These are phyloP conservation scores for Pseudomyrmex dendroicus DNA, from an alignment of 1,140 invertebrate genomes.

Conservation along the genomic window DNA sequence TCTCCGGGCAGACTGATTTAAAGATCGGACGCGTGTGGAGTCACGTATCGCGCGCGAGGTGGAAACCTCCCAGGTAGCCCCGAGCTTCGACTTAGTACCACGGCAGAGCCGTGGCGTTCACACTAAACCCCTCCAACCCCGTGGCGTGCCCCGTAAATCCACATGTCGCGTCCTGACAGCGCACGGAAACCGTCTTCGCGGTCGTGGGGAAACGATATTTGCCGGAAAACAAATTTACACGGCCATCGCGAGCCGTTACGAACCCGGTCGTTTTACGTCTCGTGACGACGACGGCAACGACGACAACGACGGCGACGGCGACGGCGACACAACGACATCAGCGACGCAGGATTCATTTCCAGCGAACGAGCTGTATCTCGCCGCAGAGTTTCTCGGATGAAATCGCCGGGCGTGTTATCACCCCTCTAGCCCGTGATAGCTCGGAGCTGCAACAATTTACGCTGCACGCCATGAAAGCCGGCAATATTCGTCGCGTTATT, in stretches of 20 bases:
- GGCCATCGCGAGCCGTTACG: slow-evolving; percentile 40
- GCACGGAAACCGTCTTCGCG: slow-evolving; percentile 12
- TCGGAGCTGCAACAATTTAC: slow-evolving; percentile 20
- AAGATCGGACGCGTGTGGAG: slow-evolving; percentile 33
- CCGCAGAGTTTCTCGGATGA: background rate
- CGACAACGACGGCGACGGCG: background rate
- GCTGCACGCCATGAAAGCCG: background rate
- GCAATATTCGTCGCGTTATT: slow-evolving; percentile 14
- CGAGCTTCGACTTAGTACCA: slow-evolving; percentile 34
- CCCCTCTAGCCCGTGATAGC: background rate
- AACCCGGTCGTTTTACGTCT: slow-evolving; percentile 19
- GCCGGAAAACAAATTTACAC: slow-evolving; percentile 47
- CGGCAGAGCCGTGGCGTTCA: slow-evolving; percentile 17
- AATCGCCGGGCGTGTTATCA: slow-evolving; percentile 26
- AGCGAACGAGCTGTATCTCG: slow-evolving; percentile 61
- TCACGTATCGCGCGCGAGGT: slow-evolving; percentile 35
- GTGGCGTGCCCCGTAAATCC: slow-evolving; percentile 26
- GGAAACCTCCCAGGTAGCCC: slow-evolving; percentile 23
- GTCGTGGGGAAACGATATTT: slow-evolving; percentile 26
- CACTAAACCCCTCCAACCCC: slow-evolving; percentile 9
- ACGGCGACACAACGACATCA: background rate
- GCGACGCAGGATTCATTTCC: slow-evolving; percentile 65
- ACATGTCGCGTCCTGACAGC: slow-evolving; percentile 26
- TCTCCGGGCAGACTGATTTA: slow-evolving; percentile 55
- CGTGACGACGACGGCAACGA: background rate